Base-by-base conservation (phyloP, 1,140 invertebrate species). In the Papilio polytes region DNA sequence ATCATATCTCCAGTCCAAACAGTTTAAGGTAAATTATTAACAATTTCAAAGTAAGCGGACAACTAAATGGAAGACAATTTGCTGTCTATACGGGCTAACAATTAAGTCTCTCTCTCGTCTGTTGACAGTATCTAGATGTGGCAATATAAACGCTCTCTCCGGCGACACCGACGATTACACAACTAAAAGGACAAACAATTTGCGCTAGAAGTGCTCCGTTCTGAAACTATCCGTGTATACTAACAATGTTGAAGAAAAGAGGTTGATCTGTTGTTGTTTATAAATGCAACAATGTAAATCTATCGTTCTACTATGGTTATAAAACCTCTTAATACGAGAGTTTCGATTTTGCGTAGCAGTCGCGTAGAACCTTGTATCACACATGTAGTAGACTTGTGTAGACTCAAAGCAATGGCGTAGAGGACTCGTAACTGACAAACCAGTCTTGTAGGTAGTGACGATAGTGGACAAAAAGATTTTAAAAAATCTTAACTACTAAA, bases 51-150 rank as follows among this genome's bases (percentile, higher is more conserved):
- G 63, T 70, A 22, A 56, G 46, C 56, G 41, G 76, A 31, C 81
- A 48, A 63, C 84, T 81, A 88, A 91, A 91, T 91, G 86, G 89
- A 88, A 86, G 85, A 83, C 86, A 85, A 91, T 89, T 89, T 85
- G 86, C 86, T 86, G 82, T 83, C 82, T 82, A 86, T 87, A 87
- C 87, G 87, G 86, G 85, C 85, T 78, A 84, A 89, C 87, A 87
- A 89, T 90, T 89, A 90, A 88, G 87, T 76, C 22, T 51, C 74
- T 76, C 74, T 84, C 72, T 81, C 81, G 84, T 86, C 80, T 80
- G 84, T 78, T 82, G 82, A 86, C 85, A 86, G 81, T 85, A 81
- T 84, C 83, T 79, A 56, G 78, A 86, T 84, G 84, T 81, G 81
- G 78, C 53, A 22, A 78, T 53, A 70, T 46, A 78, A 51, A 51